A percentile compares a stretch with the other conserved stretches of the same genome.
Evolutionary conservation across 2,113 vertebrate species (phyloP).

Genomic region (Pollimyrus isidori): DNA sequence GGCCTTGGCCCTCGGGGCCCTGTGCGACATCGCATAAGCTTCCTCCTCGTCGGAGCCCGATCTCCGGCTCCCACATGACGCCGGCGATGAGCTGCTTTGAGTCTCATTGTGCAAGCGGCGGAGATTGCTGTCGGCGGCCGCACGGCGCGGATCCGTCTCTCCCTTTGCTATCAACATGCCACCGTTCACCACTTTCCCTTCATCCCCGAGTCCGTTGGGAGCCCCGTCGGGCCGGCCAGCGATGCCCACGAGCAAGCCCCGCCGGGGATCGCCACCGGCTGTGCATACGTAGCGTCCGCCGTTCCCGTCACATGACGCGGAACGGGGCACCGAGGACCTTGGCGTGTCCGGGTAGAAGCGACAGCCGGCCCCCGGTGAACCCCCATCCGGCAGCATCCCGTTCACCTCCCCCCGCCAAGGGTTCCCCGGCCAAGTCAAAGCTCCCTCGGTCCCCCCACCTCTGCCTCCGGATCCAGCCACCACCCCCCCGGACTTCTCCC

Average conservation of each 20-base stretch:
- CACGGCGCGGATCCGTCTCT: neutral
- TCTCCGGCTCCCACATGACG: neutral
- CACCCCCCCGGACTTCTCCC: constrained; percentile 32
- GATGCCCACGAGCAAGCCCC: neutral
- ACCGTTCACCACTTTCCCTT: constrained; percentile 57
- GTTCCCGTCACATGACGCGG: neutral
- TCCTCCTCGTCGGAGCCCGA: neutral
- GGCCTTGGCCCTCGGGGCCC: neutral
- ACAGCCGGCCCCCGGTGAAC: constrained; percentile 16
- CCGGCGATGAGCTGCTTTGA: neutral
- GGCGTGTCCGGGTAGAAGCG: neutral
- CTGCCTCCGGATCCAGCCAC: constrained; percentile 21
- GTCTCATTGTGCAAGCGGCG: neutral
- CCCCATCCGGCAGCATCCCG: constrained; percentile 24
- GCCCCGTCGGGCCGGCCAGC: neutral
- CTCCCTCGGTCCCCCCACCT: constrained; percentile 28
- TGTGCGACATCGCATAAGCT: neutral
- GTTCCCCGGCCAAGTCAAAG: constrained; percentile 25
- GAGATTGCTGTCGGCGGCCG: neutral
- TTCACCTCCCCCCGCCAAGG: constrained; percentile 23
- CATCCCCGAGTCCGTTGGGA: constrained; percentile 23
- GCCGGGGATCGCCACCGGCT: neutral
- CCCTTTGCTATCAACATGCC: constrained; percentile 41
- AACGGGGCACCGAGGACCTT: neutral
- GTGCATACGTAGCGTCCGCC: constrained; percentile 22